Base-by-base conservation (phyloP, 2,113 vertebrate genomes). In the Ameiurus melas region DNA sequence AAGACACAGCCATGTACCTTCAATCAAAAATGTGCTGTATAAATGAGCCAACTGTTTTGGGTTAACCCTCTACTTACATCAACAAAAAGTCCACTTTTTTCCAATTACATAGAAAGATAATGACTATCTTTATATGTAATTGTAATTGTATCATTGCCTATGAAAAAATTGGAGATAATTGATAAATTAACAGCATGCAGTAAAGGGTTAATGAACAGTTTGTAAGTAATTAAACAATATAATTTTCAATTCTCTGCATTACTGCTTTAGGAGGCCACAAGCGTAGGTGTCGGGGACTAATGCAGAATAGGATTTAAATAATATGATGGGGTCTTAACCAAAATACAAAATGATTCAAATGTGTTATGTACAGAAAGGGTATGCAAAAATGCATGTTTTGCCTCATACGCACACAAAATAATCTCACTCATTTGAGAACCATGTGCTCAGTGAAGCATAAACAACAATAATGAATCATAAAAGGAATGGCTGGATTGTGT, bases 171-270 rank as follows among this genome's bases (percentile, higher is more conserved):
- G 43, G 43, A 47, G 43, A 47, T 47, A 47, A 47, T 47, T 47
- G 43, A 47, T 47, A 47, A 47, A 47, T 47, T 47, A 47, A 47
- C 43, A 47, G 43, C 43, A 47, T 47, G 5, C 43, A 47, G 43
- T 47, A 47, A 47, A 47, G 30, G 87, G 80, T 80, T 86, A 84
- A 86, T 80, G 22, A 86, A 70, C 71, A 8, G 83, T 85, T 88
- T 80, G 77, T 83, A 77, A 13, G 58, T 36, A 82, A 68, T 85
- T 87, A 60, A 51, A 82, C 66, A 90, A 85, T 57, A 39, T 73
- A n/a, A 66, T 73, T 60, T 90, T 80, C 66, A 66, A 55, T 60
- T 66, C 68, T 47, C 51, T 39, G 84, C 78, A 64, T 53, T 62
- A 64, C 70, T 88, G 86, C 33, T 27, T 83, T 43, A 47, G 39